Base-by-base conservation (phyloP, 2,888 invertebrate species). In the Mesodorylaimus sp. region DNA sequence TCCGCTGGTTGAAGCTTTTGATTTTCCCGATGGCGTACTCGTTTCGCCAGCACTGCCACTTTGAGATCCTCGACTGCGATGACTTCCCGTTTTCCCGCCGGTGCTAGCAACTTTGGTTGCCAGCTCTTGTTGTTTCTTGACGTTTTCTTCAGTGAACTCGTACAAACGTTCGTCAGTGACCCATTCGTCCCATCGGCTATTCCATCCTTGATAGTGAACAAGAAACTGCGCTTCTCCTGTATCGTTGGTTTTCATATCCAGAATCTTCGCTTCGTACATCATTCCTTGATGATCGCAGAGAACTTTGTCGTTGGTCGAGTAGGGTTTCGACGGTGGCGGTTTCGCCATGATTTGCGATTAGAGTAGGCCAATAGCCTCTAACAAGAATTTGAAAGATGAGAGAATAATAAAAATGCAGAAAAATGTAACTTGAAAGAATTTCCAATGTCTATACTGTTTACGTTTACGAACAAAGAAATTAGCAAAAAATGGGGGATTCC, bases 131-230 rank as follows among this genome's bases (percentile, higher is more conserved):
- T n/a, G n/a, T n/a, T n/a, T n/a, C n/a, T 39, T 50, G 10, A 39
- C 45, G 24, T 47, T 39, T 16, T 38, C 45, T 5, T 50, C 50
- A 19, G 45, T 47, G 16, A 19, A 48, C 26, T 50, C 48, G 26
- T 21, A 7, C 16, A 50, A 16, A 19, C 29, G 25, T 3, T 26
- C 32, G 5, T 48, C 41, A n/a, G 24, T 3, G 3, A 50, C 47
- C 21, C 26, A 13, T 38, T 50, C 50, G 32, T 50, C 50, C 21
- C 28, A 45, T 26, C 41, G 47, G 13, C 37, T 24, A 50, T 50
- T 50, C 50, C 50, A 50, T 13, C 47, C 47, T 21, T 47, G 36
- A 45, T 50, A 50, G 28, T 50, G 50, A 21, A 50, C 50, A 2
- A 24, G 24, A 38, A 38, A 47, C 24, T 38, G n/a, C 3, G 16